Evolutionary conservation across 2,113 vertebrate genomes (phyloP).

Genomic region (Halcyon senegalensis): DNA sequence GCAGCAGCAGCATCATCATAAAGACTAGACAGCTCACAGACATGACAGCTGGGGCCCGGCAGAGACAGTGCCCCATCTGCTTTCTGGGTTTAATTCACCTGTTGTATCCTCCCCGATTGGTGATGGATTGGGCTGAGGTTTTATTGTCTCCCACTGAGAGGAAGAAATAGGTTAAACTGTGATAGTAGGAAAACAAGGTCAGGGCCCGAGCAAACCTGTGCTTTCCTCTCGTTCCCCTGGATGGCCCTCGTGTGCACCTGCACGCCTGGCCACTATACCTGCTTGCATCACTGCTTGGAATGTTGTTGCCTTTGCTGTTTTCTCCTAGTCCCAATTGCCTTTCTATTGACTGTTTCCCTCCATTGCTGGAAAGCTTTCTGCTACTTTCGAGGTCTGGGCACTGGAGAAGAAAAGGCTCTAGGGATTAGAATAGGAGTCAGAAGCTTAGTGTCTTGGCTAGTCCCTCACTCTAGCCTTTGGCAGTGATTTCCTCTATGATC

Average conservation of each 20-base stretch:
- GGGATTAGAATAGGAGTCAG: background rate
- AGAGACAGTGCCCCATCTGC: conserved; percentile 54
- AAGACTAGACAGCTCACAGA: conserved; percentile 1
- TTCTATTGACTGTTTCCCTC: background rate
- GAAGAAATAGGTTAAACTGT: conserved; percentile 47
- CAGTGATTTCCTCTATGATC: background rate
- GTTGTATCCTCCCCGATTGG: background rate
- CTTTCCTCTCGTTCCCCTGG: background rate
- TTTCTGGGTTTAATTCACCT: conserved; percentile 39
- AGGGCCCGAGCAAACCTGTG: background rate
- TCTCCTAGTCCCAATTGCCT: background rate
- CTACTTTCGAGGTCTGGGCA: background rate
- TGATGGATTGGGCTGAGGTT: conserved; percentile 28
- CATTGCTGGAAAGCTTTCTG: background rate
- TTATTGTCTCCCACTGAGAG: conserved; percentile 26
- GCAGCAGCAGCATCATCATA: background rate
- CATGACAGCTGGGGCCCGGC: conserved; percentile 23
- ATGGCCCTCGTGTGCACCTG: background rate
- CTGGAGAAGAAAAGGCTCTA: background rate
- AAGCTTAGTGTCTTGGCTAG: background rate
- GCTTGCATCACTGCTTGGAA: background rate
- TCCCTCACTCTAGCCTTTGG: background rate
- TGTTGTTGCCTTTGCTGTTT: background rate
- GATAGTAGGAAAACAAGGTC: background rate
- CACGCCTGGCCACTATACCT: fast-evolving